Percentiles rank a stretch among this genome's conserved stretches.
Evolutionary conservation across 2,113 vertebrate species (phyloP).

Genomic region (Megaceryle torquata): DNA sequence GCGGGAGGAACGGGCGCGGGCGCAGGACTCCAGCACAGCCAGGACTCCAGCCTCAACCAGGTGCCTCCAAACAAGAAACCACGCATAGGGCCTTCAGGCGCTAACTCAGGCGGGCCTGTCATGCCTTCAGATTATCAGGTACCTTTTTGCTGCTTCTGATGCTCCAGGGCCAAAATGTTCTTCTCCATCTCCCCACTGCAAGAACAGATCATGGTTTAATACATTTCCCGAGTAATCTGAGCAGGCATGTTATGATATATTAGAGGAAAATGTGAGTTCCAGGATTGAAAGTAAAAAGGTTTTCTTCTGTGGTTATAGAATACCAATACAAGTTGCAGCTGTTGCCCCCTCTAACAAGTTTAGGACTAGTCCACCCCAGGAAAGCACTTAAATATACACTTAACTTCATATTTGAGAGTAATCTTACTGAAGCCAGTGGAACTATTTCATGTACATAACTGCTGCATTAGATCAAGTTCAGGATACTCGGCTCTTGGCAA

Average conservation of each 20-base stretch:
- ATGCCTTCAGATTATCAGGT: conserved; percentile 97
- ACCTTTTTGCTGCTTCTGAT: background rate
- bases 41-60: conserved; percentile 85
- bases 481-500: background rate
- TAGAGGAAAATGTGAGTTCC: background rate
- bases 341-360: background rate
- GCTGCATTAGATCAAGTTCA: background rate
- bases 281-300: background rate
- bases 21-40: conserved; percentile 84
- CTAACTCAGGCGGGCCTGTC: conserved; percentile 88
- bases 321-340: background rate
- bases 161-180: fast-evolving
- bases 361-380: background rate
- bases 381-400: background rate
- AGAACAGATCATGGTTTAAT: background rate
- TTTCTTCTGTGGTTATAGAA: background rate
- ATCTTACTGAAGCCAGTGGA: background rate
- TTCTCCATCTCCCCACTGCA: fast-evolving
- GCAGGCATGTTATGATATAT: background rate
- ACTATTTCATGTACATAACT: background rate
- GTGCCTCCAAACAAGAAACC: conserved; percentile 95
- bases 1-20: conserved; percentile 45
- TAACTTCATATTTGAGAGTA: background rate
- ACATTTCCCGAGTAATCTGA: background rate
- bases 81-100: conserved; percentile 88